These are phyloP conservation scores for Aquatica leii DNA, from an alignment of 2,888 invertebrate species.

Conservation along the genomic window DNA sequence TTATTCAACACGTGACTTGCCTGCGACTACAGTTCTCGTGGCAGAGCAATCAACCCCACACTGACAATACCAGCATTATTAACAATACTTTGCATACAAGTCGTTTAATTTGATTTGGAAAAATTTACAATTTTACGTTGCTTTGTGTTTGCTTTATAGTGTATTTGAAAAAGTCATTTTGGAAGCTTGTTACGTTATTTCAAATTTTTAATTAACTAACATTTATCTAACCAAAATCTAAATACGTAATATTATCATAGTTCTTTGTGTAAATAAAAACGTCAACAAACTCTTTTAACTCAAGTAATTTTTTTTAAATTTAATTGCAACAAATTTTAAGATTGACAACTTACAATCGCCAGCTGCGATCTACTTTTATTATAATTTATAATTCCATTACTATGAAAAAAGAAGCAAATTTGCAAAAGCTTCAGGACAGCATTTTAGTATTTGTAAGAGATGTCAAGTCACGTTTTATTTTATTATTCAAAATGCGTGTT, in stretches of 20 bases:
- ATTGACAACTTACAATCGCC: too few relatives aligned
- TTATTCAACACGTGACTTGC: slow-evolving; percentile 50
- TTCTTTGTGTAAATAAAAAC: slow-evolving; percentile 21
- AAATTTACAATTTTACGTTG: slow-evolving; percentile 41
- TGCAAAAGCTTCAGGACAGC: not conserved
- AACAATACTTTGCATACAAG: slow-evolving; percentile 48
- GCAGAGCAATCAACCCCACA: slow-evolving; percentile 31
- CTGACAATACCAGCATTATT: slow-evolving; percentile 40
- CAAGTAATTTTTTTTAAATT: too few relatives aligned
- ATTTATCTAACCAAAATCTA: slow-evolving; percentile 25
- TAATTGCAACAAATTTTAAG: too few relatives aligned
- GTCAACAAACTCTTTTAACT: not conserved
- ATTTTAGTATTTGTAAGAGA: not conserved
- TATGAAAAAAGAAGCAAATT: too few relatives aligned
- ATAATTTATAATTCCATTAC: too few relatives aligned
- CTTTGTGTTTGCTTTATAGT: slow-evolving; percentile 35
- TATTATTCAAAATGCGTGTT: too few relatives aligned
- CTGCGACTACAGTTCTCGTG: slow-evolving; percentile 38
- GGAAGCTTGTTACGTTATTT: slow-evolving; percentile 20
- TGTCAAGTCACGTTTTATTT: too few relatives aligned
- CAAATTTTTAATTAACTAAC: slow-evolving; percentile 30
- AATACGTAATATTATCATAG: slow-evolving; percentile 18
- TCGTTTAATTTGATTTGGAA: slow-evolving; percentile 48
- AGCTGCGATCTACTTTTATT: too few relatives aligned
- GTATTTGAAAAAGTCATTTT: slow-evolving; percentile 12